A percentile compares a stretch with the other conserved stretches of the same genome.
Conservation (phyloP, 2,888 invertebrate species). For the Lasioglossum calceatum region DNA sequence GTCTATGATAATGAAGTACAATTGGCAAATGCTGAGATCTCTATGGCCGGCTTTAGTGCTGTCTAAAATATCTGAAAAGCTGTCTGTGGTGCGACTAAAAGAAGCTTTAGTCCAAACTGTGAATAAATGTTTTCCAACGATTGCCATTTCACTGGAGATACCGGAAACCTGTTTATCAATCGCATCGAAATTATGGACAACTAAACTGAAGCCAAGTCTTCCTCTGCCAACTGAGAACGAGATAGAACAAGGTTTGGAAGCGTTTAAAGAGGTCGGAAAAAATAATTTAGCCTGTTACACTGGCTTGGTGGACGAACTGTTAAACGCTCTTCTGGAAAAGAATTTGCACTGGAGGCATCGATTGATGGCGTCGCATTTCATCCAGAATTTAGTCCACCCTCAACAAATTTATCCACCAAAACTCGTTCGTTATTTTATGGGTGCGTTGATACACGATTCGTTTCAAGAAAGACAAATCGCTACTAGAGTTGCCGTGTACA, state of each 20-base stretch:
- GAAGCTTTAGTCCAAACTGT: conserved; percentile 86
- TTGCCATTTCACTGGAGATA: conserved; percentile 87
- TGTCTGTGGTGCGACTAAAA: conserved; percentile 89
- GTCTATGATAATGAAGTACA: conserved; percentile 89
- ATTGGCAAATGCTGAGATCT: conserved; percentile 90
- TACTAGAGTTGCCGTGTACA: conserved; percentile 87
- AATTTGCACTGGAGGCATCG: conserved; percentile 93
- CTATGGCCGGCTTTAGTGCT: conserved; percentile 93
- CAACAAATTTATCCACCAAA: conserved; percentile 88
- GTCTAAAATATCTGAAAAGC: conserved; percentile 94
- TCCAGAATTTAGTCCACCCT: conserved; percentile 90
- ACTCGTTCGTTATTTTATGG: conserved; percentile 88
- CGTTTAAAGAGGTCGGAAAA: conserved; percentile 83
- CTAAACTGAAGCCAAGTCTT: conserved; percentile 81
- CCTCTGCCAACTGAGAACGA: conserved; percentile 82
- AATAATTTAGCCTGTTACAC: conserved; percentile 85
- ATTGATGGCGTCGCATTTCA: conserved; percentile 90
- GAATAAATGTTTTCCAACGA: conserved; percentile 87
- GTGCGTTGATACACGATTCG: conserved; percentile 91
- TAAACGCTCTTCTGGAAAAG: conserved; percentile 86
- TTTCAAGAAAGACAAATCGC: conserved; percentile 91
- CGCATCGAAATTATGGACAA: conserved; percentile 85
- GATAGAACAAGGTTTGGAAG: conserved; percentile 81
- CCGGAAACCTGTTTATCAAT: conserved; percentile 85
- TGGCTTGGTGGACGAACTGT: conserved; percentile 84